Base-by-base conservation (phyloP, 2,888 invertebrate genomes). In the Tetramorium bicarinatum region DNA sequence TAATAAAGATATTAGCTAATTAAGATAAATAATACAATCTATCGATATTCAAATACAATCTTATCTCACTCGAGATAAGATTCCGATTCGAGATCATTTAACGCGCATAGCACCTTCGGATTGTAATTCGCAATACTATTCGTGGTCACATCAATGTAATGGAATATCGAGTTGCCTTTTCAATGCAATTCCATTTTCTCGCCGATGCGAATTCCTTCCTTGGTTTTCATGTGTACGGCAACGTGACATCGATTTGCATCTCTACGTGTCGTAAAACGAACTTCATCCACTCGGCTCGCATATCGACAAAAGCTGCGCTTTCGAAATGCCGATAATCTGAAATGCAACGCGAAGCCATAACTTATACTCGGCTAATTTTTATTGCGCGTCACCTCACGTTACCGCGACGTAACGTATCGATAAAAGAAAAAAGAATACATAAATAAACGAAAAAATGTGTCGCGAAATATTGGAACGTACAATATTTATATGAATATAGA, bases 141-240 rank as follows among this genome's bases (percentile, higher is more conserved):
- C 82, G 76, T 84, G 79, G 84, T 54, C 71, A 56, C 83, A 59
- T 77, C 83, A 64, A 56, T 81, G 87, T 87, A 88, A 88, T 87
- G 84, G 87, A 87, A 91, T 91, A 91, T 91, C 87, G 90, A 90
- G 84, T 89, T 82, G 54, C 82, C 56, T 56, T 66, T 38, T 79
- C 80, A 11, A 67, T 76, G 64, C 69, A 49, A 62, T 81, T 69
- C 81, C 82, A 84, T 82, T 85, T 83, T 77, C 86, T 38, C 56
- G 13, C n/a, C 21, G 38, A 81, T 80, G 49, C 79, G 66, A 67
- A 56, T 54, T 29, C 56, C 44, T 66, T 38, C 49, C 52, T 82
- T 62, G 69, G 75, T 61, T 82, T 66, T 52, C 54, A 29, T 18
- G n/a, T 21, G 67, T 52, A 29, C 29, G 18, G 29, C 21, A 76